Evolutionary conservation across 2,113 vertebrate genomes (phyloP).

Genomic region (Siphamia tubifer): DNA sequence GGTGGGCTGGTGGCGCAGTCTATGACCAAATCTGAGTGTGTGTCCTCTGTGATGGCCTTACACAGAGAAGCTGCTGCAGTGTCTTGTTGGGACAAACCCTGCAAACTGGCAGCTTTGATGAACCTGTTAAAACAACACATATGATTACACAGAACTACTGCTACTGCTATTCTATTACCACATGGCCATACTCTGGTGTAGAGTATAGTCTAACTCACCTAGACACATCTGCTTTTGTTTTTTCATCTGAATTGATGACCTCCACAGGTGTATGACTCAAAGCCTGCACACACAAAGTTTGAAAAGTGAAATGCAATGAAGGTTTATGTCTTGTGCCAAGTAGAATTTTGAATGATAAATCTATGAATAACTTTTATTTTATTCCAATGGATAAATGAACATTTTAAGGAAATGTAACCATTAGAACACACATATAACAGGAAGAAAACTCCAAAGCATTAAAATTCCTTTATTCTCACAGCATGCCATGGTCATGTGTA

Average conservation of each 20-base stretch:
- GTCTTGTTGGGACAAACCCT: slow-evolving; percentile 92
- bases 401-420: neutral
- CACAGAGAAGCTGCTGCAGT: slow-evolving; percentile 86
- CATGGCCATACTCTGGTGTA: neutral
- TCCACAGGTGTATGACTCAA: slow-evolving; percentile 91
- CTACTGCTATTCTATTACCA: too few relatives aligned
- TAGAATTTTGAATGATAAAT: neutral
- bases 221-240: slow-evolving; percentile 86
- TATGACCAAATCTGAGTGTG: slow-evolving; percentile 80
- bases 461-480: too few relatives aligned
- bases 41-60: slow-evolving; percentile 85
- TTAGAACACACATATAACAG: too few relatives aligned
- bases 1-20: slow-evolving; percentile 85
- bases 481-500: too few relatives aligned
- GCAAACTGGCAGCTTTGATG: slow-evolving; percentile 91
- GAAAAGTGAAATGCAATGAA: neutral
- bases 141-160: neutral
- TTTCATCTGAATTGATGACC: slow-evolving; percentile 85
- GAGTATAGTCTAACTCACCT: slow-evolving; percentile 78
- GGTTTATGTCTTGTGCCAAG: neutral
- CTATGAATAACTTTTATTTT: neutral
- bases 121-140: slow-evolving; percentile 81
- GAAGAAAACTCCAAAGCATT: too few relatives aligned
- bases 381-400: neutral
- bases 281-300: slow-evolving; percentile 77